Evolutionary conservation across 2,797 vertebrate genomes (phyloP).

Genomic region (Carcharodon carcharias): DNA sequence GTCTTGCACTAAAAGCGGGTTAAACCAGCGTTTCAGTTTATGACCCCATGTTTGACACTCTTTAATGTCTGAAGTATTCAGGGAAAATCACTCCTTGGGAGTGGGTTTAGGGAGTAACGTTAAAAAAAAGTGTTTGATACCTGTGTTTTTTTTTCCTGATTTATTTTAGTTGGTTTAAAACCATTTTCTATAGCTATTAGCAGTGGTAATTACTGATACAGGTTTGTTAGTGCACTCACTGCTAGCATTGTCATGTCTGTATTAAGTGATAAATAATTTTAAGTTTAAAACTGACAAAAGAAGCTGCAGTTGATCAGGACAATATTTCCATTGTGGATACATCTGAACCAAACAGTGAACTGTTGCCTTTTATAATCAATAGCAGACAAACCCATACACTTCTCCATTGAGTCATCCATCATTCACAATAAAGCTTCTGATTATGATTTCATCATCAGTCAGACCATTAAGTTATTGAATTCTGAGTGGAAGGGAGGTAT

Average conservation of each 20-base stretch:
- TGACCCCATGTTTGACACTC: too few species aligned
- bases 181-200: not conserved
- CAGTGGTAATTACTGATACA: not conserved
- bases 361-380: not conserved
- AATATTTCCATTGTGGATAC: not conserved
- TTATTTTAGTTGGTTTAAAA: not conserved
- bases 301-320: not conserved
- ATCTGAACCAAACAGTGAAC: not conserved
- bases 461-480: not conserved
- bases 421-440: not conserved
- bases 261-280: not conserved
- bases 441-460: not conserved
- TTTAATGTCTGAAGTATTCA: too few species aligned
- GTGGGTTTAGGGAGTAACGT: not conserved
- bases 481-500: not conserved
- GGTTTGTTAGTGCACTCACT: not conserved
- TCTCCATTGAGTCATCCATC: not conserved
- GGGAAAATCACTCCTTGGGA: too few species aligned
- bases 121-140: not conserved
- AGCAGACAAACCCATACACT: not conserved
- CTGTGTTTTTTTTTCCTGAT: not conserved
- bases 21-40: too few species aligned
- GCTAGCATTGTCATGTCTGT: not conserved
- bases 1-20: too few species aligned
- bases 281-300: conserved; percentile 2